A percentile compares a stretch with the other conserved stretches of the same genome.
Evolutionary conservation across 30 jellyfish, hydroid and myxozoan genomes (phyloP).

Genomic region (Hydractinia echinata): DNA sequence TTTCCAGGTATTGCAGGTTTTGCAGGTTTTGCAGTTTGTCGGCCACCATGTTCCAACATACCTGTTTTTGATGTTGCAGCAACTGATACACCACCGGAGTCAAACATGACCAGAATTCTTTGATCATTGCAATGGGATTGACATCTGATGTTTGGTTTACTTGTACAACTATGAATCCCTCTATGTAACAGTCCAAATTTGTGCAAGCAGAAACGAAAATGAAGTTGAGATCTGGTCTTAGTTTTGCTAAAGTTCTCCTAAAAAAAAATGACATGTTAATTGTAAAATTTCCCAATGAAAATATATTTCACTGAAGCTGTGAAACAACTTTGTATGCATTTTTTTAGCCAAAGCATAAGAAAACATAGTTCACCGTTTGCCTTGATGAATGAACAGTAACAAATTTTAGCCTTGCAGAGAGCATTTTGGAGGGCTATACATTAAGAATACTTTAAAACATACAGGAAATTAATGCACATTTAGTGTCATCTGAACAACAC

Average conservation of each 20-base stretch:
- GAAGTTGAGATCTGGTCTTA: slow-evolving; percentile 21
- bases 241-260: slow-evolving; percentile 9
- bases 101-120: slow-evolving; percentile 83
- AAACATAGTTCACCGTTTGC: too few species aligned
- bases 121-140: slow-evolving; percentile 47
- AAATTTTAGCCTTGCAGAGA: too few species aligned
- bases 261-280: neutral
- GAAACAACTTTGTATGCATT: too few species aligned
- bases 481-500: too few species aligned
- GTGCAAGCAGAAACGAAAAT: slow-evolving; percentile 33
- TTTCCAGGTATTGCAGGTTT: too few species aligned
- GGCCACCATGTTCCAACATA: neutral
- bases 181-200: slow-evolving; percentile 45
- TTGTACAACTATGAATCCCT: neutral
- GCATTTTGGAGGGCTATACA: too few species aligned
- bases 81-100: slow-evolving; percentile 35
- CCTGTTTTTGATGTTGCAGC: slow-evolving; percentile 19
- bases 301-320: too few species aligned
- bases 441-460: too few species aligned
- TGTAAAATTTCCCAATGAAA: neutral
- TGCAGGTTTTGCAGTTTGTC: too few species aligned
- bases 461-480: too few species aligned
- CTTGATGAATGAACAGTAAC: too few species aligned
- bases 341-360: too few species aligned
- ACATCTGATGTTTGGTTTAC: slow-evolving; percentile 31